These are phyloP conservation scores for Archivesica marissinica DNA, from an alignment of 1,140 invertebrate species.

Conservation along the genomic window DNA sequence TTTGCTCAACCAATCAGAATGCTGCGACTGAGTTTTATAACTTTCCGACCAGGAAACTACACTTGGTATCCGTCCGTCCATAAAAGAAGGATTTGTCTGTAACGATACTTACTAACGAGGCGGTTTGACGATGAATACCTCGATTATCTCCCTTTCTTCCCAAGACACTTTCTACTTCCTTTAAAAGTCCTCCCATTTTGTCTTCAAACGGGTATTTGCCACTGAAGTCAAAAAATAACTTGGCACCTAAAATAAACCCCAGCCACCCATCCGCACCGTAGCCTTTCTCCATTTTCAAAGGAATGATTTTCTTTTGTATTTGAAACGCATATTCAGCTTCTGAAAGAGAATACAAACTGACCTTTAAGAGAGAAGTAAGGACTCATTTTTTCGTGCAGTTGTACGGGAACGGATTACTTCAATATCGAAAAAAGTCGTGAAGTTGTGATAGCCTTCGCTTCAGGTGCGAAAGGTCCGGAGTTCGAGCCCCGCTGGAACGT, in stretches of 20 bases:
- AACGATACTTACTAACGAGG: neutral
- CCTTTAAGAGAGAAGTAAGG: too few relatives aligned
- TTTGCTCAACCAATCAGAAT: too few relatives aligned
- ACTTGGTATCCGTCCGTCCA: neutral
- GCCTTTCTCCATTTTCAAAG: constrained; percentile 76
- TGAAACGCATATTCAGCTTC: constrained; percentile 82
- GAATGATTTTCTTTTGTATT: constrained; percentile 77
- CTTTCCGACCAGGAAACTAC: too few relatives aligned
- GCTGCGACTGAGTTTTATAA: too few relatives aligned
- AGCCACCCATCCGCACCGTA: constrained; percentile 80
- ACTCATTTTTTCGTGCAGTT: too few relatives aligned
- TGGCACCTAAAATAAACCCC: constrained; percentile 78
- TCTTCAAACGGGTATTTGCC: constrained; percentile 75
- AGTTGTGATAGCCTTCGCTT: too few relatives aligned
- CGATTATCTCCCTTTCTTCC: too few relatives aligned
- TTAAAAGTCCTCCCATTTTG: constrained; percentile 67
- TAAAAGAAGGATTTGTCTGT: neutral
- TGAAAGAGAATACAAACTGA: constrained; percentile 67
- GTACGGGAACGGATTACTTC: too few relatives aligned
- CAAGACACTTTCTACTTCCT: constrained; percentile 61
- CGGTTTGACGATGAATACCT: too few relatives aligned
- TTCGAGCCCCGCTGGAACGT: too few relatives aligned
- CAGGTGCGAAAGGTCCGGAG: too few relatives aligned
- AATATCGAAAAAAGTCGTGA: too few relatives aligned
- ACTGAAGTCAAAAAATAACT: constrained; percentile 79